Percentiles rank a stretch among this genome's conserved stretches.
Conservation (phyloP, 2,888 invertebrate species). For the Temnothorax rugatulus region DNA sequence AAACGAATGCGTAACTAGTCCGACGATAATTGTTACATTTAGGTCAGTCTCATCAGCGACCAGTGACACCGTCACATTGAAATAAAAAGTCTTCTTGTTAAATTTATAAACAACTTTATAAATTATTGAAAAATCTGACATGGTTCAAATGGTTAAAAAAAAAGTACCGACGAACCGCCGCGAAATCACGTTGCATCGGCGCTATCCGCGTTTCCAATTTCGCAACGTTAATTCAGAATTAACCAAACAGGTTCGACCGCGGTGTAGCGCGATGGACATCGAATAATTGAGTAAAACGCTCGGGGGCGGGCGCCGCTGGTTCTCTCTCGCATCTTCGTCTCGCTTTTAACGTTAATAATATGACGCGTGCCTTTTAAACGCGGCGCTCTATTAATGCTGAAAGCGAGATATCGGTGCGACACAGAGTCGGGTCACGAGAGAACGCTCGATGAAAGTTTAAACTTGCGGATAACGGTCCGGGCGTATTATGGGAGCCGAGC, state of each 20-base stretch:
- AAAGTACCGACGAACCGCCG: background rate
- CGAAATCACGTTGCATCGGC: slow-evolving; percentile 39
- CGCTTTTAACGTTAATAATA: slow-evolving; percentile 65
- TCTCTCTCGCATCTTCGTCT: slow-evolving; percentile 59
- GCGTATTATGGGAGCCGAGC: slow-evolving; percentile 26
- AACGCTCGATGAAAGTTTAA: slow-evolving; percentile 52
- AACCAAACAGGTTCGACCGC: slow-evolving; percentile 48
- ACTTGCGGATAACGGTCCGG: slow-evolving; percentile 46
- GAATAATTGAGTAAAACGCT: slow-evolving; percentile 64
- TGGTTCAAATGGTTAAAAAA: background rate
- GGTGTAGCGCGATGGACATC: slow-evolving; percentile 53
- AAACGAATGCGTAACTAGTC: background rate
- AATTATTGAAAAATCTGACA: slow-evolving; percentile 17
- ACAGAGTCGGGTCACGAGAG: slow-evolving; percentile 33
- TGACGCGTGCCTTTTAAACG: slow-evolving; percentile 62
- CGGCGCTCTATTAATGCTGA: slow-evolving; percentile 61
- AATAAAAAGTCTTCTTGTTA: background rate
- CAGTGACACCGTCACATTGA: background rate
- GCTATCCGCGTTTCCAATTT: slow-evolving; percentile 52
- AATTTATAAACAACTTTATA: slow-evolving; percentile 13
- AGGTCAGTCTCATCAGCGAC: slow-evolving; percentile 12
- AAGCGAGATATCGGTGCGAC: slow-evolving; percentile 61
- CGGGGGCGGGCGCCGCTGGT: slow-evolving; percentile 33
- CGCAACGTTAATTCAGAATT: slow-evolving; percentile 61
- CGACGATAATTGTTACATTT: slow-evolving; percentile 1